Evolutionary conservation across 2,888 invertebrate species (phyloP).

Genomic region (Orthosia cruda): DNA sequence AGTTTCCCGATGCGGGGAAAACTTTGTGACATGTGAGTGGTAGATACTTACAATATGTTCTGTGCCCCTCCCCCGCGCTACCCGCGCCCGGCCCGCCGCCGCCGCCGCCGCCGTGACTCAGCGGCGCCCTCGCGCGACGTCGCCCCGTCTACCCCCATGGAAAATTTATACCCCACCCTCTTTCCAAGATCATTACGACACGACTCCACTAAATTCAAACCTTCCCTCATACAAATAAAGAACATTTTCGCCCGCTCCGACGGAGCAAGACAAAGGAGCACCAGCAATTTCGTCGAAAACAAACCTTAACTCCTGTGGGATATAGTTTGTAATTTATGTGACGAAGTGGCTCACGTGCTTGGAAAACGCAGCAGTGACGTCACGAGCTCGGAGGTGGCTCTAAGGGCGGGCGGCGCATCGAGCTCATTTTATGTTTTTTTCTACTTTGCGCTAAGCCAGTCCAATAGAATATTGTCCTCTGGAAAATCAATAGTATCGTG

Average conservation of each 20-base stretch:
- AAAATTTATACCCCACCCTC: conserved; percentile 92
- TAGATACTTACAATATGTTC: conserved; percentile 91
- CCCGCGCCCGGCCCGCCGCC: conserved; percentile 75
- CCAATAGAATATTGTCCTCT: conserved; percentile 19
- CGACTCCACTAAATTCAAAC: conserved; percentile 77
- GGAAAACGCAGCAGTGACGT: conserved; percentile 87
- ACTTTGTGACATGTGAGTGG: conserved; percentile 92
- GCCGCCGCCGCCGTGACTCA: conserved; percentile 87
- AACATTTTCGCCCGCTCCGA: conserved; percentile 73
- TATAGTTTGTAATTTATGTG: conserved; percentile 90
- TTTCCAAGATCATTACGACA: conserved; percentile 87
- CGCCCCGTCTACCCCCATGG: conserved; percentile 91
- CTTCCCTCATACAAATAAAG: conserved; percentile 77
- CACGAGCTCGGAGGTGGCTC: conserved; percentile 78
- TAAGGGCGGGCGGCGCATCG: conserved; percentile 68
- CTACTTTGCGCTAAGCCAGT: conserved; percentile 26
- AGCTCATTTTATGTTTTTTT: conserved; percentile 26
- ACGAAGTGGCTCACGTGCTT: conserved; percentile 87
- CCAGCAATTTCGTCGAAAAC: conserved; percentile 89
- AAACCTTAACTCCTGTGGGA: conserved; percentile 90
- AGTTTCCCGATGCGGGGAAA: conserved; percentile 91
- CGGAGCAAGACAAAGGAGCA: conserved; percentile 88
- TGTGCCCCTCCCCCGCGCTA: conserved; percentile 72
- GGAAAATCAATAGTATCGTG: conserved; percentile 50
- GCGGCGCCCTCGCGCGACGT: conserved; percentile 91